Percentiles rank a stretch among this genome's conserved stretches.
These are phyloP conservation scores for Coleophora flavipennella DNA, from an alignment of 2,888 invertebrate species.

Conservation along the genomic window DNA sequence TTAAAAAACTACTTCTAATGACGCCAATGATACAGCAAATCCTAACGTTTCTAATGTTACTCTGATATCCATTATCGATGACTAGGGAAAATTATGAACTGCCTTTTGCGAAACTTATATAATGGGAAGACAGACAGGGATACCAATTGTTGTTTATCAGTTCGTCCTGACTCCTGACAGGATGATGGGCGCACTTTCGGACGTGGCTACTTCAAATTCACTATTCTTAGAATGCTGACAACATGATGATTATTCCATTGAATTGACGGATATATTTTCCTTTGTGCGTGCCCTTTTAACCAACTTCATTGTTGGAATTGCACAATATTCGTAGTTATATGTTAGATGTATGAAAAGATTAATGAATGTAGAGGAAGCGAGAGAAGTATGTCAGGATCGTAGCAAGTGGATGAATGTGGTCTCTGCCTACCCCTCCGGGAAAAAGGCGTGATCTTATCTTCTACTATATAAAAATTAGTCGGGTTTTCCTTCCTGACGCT, in stretches of 20 bases:
- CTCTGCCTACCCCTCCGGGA: too few species aligned
- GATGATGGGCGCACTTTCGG: constrained; percentile 43
- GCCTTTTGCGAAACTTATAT: constrained; percentile 23
- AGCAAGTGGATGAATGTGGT: too few species aligned
- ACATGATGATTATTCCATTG: constrained; percentile 47
- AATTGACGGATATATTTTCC: constrained; percentile 34
- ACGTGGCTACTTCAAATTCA: constrained; percentile 36
- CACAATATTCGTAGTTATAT: constrained; percentile 17
- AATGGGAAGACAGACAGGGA: constrained; percentile 27
- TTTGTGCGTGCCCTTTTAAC: constrained; percentile 14
- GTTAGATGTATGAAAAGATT: too few species aligned
- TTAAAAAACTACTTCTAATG: constrained; percentile 10
- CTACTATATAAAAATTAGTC: not conserved
- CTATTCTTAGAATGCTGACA: constrained; percentile 58
- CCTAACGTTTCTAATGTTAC: too few species aligned
- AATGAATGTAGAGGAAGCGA: too few species aligned
- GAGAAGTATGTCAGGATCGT: too few species aligned
- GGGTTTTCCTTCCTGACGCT: not conserved
- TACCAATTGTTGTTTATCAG: constrained; percentile 27
- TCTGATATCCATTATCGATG: too few species aligned
- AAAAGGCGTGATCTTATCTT: constrained; percentile 2
- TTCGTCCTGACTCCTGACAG: constrained; percentile 42
- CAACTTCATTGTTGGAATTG: too few species aligned
- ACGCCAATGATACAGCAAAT: constrained; percentile 2
- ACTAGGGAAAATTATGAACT: constrained; percentile 13